These are phyloP conservation scores for Ophiodon elongatus DNA, from an alignment of 2,113 vertebrate genomes.

Conservation along the genomic window DNA sequence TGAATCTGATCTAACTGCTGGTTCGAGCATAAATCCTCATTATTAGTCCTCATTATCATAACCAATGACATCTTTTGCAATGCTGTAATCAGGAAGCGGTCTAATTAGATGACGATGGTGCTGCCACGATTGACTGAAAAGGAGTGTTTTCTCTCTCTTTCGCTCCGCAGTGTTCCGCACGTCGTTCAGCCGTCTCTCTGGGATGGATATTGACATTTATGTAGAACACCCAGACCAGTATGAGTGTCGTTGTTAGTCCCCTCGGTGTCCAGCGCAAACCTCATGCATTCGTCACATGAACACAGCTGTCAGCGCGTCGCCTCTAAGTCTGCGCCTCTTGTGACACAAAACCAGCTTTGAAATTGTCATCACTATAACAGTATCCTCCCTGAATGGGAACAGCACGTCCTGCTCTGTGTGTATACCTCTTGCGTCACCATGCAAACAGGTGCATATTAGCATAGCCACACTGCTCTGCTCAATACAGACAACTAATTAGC, in stretches of 20 bases:
- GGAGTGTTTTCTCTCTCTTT: conserved; percentile 16
- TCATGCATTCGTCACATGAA: conserved; percentile 33
- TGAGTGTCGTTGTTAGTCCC: background rate
- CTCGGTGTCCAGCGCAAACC: conserved; percentile 6
- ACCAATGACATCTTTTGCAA: conserved; percentile 48
- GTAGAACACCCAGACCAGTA: conserved; percentile 13
- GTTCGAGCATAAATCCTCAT: conserved; percentile 43
- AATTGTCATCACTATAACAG: conserved; percentile 25
- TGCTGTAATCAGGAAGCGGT: conserved; percentile 59
- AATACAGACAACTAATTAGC: conserved; percentile 59
- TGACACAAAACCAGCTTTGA: conserved; percentile 44
- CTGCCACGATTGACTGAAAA: conserved; percentile 39
- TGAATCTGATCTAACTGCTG: conserved; percentile 56
- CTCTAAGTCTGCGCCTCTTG: conserved; percentile 19
- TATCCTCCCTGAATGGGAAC: conserved; percentile 18
- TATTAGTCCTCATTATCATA: conserved; percentile 50
- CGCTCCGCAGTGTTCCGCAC: background rate
- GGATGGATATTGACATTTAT: conserved; percentile 49
- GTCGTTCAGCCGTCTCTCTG: conserved; percentile 18
- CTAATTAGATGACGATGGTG: conserved; percentile 49
- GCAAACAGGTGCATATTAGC: conserved; percentile 72
- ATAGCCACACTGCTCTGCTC: conserved; percentile 44
- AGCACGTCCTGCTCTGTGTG: background rate
- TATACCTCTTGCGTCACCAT: conserved; percentile 10
- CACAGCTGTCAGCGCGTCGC: conserved; percentile 34